phyloP scores from a whole-genome alignment of 2,113 vertebrate genomes.

The Ornithorhynchus anatinus region DNA sequence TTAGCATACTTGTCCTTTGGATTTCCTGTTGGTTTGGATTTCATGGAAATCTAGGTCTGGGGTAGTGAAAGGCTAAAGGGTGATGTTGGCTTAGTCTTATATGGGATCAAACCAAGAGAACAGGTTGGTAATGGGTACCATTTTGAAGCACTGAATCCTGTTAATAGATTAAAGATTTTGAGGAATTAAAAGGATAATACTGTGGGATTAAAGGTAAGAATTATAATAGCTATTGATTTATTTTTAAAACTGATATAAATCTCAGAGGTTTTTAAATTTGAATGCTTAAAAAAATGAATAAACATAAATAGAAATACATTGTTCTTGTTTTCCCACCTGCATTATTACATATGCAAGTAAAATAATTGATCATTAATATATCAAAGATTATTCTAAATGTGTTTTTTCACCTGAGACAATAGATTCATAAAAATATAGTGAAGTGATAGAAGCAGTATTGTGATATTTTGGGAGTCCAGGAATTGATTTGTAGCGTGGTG shows the following conservation, averaged over 20 bases:
- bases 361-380: too few species aligned
- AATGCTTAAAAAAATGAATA: slow-evolving; percentile 10
- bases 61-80: too few species aligned
- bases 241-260: neutral
- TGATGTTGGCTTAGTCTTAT: too few species aligned
- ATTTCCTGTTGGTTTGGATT: too few species aligned
- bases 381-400: neutral
- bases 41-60: too few species aligned
- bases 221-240: slow-evolving; percentile 8
- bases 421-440: neutral
- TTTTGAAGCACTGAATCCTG: neutral
- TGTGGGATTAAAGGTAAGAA: slow-evolving; percentile 4
- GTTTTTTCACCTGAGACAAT: slow-evolving; percentile 5
- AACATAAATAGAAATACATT: too few species aligned
- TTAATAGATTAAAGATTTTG: neutral
- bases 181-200: neutral
- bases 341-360: too few species aligned
- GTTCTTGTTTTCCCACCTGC: too few species aligned
- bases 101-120: too few species aligned
- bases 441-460: slow-evolving; percentile 2
- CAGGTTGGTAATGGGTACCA: neutral
- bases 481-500: neutral
- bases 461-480: neutral
- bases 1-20: too few species aligned
- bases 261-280: slow-evolving; percentile 16